Evolutionary conservation across 2,113 vertebrate genomes (phyloP).

Genomic region (Podocnemis expansa): DNA sequence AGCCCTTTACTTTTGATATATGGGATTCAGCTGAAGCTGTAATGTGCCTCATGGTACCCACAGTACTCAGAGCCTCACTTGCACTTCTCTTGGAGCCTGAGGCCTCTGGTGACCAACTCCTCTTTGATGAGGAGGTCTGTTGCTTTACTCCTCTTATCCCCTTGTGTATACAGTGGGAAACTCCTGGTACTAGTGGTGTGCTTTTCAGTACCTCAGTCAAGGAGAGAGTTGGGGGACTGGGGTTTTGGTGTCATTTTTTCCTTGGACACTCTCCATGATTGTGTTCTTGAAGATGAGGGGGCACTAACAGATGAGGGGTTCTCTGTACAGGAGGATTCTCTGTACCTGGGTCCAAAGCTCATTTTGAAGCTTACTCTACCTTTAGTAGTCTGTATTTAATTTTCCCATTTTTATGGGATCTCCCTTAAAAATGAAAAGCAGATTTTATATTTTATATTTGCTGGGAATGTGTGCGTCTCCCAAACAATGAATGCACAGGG

Average conservation of each 20-base stretch:
- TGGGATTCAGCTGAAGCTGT: no score
- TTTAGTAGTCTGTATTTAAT: neutral
- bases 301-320: neutral
- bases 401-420: neutral
- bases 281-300: neutral
- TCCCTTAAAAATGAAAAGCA: neutral
- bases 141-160: neutral
- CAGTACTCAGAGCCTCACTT: no score
- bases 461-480: neutral
- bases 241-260: neutral
- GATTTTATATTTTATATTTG: no score
- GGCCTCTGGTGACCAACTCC: no score
- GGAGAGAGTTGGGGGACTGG: neutral
- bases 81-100: no score
- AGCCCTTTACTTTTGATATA: no score
- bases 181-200: neutral
- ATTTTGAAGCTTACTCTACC: neutral
- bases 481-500: neutral
- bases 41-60: no score
- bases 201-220: neutral
- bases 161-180: neutral
- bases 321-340: neutral
- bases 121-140: neutral
- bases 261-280: neutral
- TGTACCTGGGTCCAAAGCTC: neutral